Conservation (phyloP, 2,113 vertebrate genomes). For the human (Homo sapiens) region GRCh38 chr18:36389001-36389500, state of each 20-base stretch:
- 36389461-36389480: background rate
- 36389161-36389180: slow-evolving; percentile 81
- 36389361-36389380: background rate
- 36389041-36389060: slow-evolving; percentile 89
- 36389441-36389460: background rate
- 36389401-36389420: background rate
- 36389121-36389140: slow-evolving; percentile 91
- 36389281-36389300: background rate
- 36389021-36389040: slow-evolving; percentile 76
- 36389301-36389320: background rate
- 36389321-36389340: no score
- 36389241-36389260: background rate
- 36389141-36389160: slow-evolving; percentile 98
- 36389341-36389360: background rate
- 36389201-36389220: background rate
- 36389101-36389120: slow-evolving; percentile 91
- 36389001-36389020: slow-evolving; percentile 87
- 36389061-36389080: slow-evolving; percentile 67
- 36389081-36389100: slow-evolving; percentile 83
- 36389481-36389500: background rate
- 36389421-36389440: background rate
- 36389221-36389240: background rate
- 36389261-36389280: background rate
- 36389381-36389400: background rate
- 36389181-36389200: no score